Conservation (phyloP, 2,888 invertebrate species). For the Blastobasis adustella region DNA sequence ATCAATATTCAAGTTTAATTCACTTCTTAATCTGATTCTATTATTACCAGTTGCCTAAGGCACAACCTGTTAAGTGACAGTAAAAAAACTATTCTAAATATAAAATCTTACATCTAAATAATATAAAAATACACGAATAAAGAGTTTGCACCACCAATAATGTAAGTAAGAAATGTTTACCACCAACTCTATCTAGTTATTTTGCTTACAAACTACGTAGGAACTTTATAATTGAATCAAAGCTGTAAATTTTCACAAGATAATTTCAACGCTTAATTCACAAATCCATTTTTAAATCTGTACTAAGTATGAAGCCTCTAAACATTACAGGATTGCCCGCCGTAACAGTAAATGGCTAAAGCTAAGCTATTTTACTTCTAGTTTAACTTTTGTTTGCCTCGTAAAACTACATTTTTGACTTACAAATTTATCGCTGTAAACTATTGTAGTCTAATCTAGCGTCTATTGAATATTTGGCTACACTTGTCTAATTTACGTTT, state of each 20-base stretch:
- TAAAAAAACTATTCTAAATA: constrained; percentile 35
- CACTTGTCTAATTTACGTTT: constrained; percentile 48
- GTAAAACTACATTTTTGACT: constrained; percentile 49
- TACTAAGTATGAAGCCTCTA: constrained; percentile 47
- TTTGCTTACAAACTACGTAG: constrained; percentile 39
- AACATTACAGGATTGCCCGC: constrained; percentile 53
- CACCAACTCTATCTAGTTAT: constrained; percentile 45
- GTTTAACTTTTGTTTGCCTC: constrained; percentile 43
- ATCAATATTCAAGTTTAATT: constrained; percentile 19
- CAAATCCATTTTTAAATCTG: constrained; percentile 18
- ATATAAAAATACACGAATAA: constrained; percentile 38
- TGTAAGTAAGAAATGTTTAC: constrained; percentile 34
- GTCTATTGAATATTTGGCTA: constrained; percentile 43
- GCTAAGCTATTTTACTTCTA: constrained; percentile 55
- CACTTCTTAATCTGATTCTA: constrained; percentile 25
- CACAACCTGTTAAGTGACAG: constrained; percentile 38
- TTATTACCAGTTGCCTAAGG: constrained; percentile 40
- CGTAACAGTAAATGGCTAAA: constrained; percentile 39
- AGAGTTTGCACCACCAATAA: constrained; percentile 74
- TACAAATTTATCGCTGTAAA: constrained; percentile 31
- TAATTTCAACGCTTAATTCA: constrained; percentile 6
- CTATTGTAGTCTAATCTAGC: constrained; percentile 55
- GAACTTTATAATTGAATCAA: constrained; percentile 17
- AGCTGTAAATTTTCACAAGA: constrained; percentile 21
- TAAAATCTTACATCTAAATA: constrained; percentile 53